Conservation (phyloP, 2,113 vertebrate species). For the Thalassarche chlororhynchos region DNA sequence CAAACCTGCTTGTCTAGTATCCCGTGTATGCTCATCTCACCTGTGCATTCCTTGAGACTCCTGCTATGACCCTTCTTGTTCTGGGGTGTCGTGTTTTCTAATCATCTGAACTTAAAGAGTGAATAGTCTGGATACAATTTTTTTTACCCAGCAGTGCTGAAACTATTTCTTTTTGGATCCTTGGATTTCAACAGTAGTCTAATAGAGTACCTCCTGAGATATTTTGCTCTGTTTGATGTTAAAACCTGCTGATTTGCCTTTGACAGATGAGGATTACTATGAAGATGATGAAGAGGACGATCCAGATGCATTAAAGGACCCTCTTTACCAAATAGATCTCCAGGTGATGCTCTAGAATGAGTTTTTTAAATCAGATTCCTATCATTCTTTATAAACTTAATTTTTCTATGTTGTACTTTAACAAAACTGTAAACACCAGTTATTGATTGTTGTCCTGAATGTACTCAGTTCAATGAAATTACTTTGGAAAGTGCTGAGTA, state of each 20-base stretch:
- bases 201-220: not conserved
- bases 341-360: conserved; percentile 76
- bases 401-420: not conserved
- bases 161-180: not conserved
- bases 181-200: not conserved
- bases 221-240: not conserved
- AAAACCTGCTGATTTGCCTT: conserved; percentile 26
- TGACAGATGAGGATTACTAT: conserved; percentile 95
- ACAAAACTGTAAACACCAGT: not conserved
- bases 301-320: conserved; percentile 96
- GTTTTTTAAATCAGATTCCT: not conserved
- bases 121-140: not conserved
- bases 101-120: not conserved
- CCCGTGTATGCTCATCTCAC: not conserved
- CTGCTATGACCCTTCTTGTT: not conserved
- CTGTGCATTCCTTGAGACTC: not conserved
- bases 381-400: not conserved
- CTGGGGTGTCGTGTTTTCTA: not conserved
- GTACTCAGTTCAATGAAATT: not conserved
- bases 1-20: too few relatives aligned
- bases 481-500: not conserved
- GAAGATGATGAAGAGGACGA: conserved; percentile 98
- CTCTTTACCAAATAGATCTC: conserved; percentile 95
- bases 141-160: not conserved
- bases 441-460: not conserved